phyloP scores from a whole-genome alignment of 1,140 invertebrate genomes.

The Drosophila arizonae region DNA sequence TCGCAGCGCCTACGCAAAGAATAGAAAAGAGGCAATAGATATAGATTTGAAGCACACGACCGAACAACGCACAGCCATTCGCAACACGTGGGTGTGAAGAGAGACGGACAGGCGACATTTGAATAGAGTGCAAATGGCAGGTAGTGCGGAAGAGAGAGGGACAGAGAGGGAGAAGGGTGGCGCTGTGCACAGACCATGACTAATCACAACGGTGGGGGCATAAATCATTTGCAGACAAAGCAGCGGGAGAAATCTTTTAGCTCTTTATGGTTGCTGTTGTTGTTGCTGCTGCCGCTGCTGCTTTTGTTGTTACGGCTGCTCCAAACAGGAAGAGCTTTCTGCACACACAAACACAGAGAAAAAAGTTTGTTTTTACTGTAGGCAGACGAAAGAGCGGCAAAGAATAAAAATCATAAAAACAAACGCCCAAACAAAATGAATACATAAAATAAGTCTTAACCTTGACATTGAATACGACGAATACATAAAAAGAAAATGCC shows the following conservation, averaged over 20 bases:
- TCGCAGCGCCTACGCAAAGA: slow-evolving; percentile 2
- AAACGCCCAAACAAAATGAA: slow-evolving; percentile 59
- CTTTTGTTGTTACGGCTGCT: slow-evolving; percentile 12
- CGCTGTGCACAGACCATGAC: slow-evolving; percentile 35
- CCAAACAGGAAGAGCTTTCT: slow-evolving; percentile 74
- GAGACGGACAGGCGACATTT: slow-evolving; percentile 21
- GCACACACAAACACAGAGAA: slow-evolving; percentile 23
- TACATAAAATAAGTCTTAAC: slow-evolving; percentile 75
- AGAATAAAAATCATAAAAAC: slow-evolving; percentile 59
- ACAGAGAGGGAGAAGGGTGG: not conserved
- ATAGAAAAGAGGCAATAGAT: slow-evolving; percentile 14
- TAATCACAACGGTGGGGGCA: slow-evolving; percentile 32
- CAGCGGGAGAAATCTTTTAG: slow-evolving; percentile 36
- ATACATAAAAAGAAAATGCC: slow-evolving; percentile 52
- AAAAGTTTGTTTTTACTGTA: slow-evolving; percentile 29
- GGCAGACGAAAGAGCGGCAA: slow-evolving; percentile 46
- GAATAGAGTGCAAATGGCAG: slow-evolving; percentile 5
- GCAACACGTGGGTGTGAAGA: slow-evolving; percentile 28
- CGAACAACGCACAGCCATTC: not conserved
- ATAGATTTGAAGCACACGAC: slow-evolving; percentile 14
- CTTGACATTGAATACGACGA: slow-evolving; percentile 72
- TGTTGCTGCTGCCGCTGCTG: slow-evolving; percentile 11
- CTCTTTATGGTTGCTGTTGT: slow-evolving; percentile 12
- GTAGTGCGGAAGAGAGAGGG: not conserved
- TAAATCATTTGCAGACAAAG: slow-evolving; percentile 63